Evolutionary conservation across 2,888 invertebrate genomes (phyloP).

Genomic region (Drosophila macrospina): DNA sequence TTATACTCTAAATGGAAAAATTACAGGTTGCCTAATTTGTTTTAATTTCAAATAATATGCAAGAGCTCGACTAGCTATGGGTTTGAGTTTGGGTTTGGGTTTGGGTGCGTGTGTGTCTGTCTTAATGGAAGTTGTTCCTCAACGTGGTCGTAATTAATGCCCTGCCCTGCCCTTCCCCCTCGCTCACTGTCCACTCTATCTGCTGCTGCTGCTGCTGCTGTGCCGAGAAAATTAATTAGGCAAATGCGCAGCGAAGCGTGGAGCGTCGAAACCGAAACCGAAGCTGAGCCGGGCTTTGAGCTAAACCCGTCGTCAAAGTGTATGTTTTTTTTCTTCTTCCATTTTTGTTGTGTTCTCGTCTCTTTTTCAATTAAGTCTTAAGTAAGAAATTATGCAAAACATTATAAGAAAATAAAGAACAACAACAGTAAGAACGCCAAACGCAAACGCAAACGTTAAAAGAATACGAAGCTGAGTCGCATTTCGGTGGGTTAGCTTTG

Average conservation of each 20-base stretch:
- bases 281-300: conserved; percentile 55
- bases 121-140: conserved; percentile 81
- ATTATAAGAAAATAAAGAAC: conserved; percentile 39
- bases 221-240: conserved; percentile 83
- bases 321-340: conserved; percentile 3
- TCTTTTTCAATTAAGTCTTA: conserved; percentile 79
- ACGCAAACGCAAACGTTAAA: conserved; percentile 47
- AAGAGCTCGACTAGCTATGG: conserved; percentile 46
- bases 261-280: conserved; percentile 44
- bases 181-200: neutral
- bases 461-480: conserved; percentile 54
- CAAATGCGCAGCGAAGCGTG: conserved; percentile 83
- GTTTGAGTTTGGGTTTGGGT: conserved; percentile 35
- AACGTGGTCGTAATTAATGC: conserved; percentile 79
- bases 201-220: conserved; percentile 45
- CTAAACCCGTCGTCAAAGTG: conserved; percentile 48
- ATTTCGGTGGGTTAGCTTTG: conserved; percentile 3
- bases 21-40: conserved; percentile 82
- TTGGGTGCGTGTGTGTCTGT: conserved; percentile 34
- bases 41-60: conserved; percentile 81
- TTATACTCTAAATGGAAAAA: conserved; percentile 79
- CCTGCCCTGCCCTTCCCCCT: conserved; percentile 42
- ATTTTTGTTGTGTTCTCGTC: conserved; percentile 16
- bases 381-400: conserved; percentile 83
- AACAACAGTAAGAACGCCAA: conserved; percentile 24